Base-by-base conservation (phyloP, 2,113 vertebrate species). In the Bungarus multicinctus region DNA sequence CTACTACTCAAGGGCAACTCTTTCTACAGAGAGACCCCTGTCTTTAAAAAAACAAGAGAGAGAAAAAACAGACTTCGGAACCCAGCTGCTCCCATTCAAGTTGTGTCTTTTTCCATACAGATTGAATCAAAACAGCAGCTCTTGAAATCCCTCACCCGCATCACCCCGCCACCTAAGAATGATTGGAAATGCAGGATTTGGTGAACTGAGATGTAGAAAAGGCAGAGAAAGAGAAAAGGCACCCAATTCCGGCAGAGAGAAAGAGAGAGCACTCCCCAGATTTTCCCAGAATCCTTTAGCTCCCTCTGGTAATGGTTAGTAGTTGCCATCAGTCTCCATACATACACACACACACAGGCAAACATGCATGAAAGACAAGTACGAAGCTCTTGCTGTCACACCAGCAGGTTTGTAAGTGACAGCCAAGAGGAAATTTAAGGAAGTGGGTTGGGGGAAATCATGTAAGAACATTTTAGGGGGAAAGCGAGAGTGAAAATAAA, bases 101-200 rank as follows among this genome's bases (percentile, higher is more conserved):
- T 14, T n/a, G 30, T 23, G 8, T 27, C 27, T 23, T 81, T 53
- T 58, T 92, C 91, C 43, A 45, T 52, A 81, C 20, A 34, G 43
- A 89, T 1, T 23, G 87, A 60, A 55, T 88, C 25, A 34, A 30
- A 69, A 81, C 60, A 90, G 60, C 27, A n/a, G 22, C 23, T 86
- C 30, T 16, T 94, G 39, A 94, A 95, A 93, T 23, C 91, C 30
- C 88, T 91, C 86, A 91, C 94, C 94, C 94, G 88, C 45, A 90
- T n/a, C 85, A 88, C 93, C 52, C 23, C 85, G 30, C 11, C 39
- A 55, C 54, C 86, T 88, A 69, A 85, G 85, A 93, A 88, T 64
- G 94, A 92, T 86, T 91, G 91, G 0, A 93, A 97, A 96, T 96
- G 96, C 96, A 97, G 97, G 95, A 96, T 96, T 95, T 88, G 95